Base-by-base conservation (phyloP, 2,113 vertebrate genomes). In the Ahaetulla prasina region DNA sequence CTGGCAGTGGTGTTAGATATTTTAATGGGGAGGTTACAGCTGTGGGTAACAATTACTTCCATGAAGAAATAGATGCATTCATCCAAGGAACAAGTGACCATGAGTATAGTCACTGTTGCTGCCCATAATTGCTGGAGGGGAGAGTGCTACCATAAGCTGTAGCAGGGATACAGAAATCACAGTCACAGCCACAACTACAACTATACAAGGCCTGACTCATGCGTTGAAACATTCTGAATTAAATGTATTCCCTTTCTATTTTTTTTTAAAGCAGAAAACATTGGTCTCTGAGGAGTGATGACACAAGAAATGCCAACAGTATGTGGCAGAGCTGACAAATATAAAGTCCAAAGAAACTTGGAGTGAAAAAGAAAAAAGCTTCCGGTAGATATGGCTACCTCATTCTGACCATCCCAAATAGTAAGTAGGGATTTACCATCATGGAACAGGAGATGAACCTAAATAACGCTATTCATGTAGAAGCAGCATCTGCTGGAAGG, bases 351-450 rank as follows among this genome's bases (percentile, higher is more conserved):
- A 27, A 54, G 35, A 91, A 91, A n/a, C 16, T 11, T 55, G 8
- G 3, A 43, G 8, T 80, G 35, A 80, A 80, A 80, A 80, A 80
- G 60, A 22, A 7, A 7, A 80, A 80, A 43, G 35, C 35, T 80
- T 39, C 1, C 18, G 74, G 35, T 20, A 80, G 35, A 80, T 80
- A 80, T 39, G 74, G 74, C 35, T 80, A 22, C 18, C 68, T 80
- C 74, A 80, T 39, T 80, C 35, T 22, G 35, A 89, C 90, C 2
- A 92, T 94, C 92, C 89, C 88, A 30, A 93, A 53, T 20, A 94
- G 93, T 95, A 94, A 94, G 93, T 93, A 92, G 93, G 11, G 20
- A 91, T 94, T 93, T 89, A 43, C 18, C 68, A 87, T 88, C 89
- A 53, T 25, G 92, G 92, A 91, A 0, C 30, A 89, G 54, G 94